A percentile compares a stretch with the other conserved stretches of the same genome.
Evolutionary conservation across 1,140 invertebrate genomes (phyloP).

Genomic region (Heterodera schachtii): DNA sequence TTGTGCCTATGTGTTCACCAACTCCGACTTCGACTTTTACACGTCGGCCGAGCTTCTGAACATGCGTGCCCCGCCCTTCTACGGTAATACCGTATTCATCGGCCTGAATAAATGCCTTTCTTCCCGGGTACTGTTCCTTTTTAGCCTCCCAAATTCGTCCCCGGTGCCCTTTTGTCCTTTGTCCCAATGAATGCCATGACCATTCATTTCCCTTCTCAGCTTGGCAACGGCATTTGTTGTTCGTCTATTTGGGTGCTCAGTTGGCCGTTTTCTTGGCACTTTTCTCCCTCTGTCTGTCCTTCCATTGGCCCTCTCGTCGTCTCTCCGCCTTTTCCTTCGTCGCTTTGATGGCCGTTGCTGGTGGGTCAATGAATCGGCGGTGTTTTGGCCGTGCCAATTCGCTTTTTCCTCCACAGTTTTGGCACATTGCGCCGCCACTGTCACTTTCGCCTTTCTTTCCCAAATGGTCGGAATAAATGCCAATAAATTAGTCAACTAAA

Average conservation of each 20-base stretch:
- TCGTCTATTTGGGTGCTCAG: conserved; percentile 45
- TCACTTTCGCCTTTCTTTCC: conserved; percentile 50
- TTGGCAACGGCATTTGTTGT: conserved; percentile 48
- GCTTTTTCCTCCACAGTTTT: conserved; percentile 32
- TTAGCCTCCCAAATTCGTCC: too few relatives aligned
- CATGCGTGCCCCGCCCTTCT: conserved; percentile 53
- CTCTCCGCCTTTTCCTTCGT: conserved; percentile 45
- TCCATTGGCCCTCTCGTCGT: conserved; percentile 29
- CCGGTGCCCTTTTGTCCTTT: too few relatives aligned
- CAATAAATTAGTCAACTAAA: background rate
- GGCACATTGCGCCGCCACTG: conserved; percentile 37
- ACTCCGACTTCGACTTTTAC: conserved; percentile 53
- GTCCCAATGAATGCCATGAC: background rate
- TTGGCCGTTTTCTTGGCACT: conserved; percentile 42
- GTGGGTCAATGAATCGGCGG: conserved; percentile 23
- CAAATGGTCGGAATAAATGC: conserved; percentile 40
- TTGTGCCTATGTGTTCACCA: conserved; percentile 48
- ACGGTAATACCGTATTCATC: conserved; percentile 33
- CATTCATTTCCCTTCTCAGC: conserved; percentile 38
- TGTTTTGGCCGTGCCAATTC: background rate
- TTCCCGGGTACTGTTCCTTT: too few relatives aligned
- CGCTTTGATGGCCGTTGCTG: conserved; percentile 31
- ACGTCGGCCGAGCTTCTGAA: conserved; percentile 44
- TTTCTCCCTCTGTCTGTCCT: conserved; percentile 46
- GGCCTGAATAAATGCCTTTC: too few relatives aligned